Evolutionary conservation across 2,888 invertebrate species (phyloP).

Genomic region (Protonemura montana): DNA sequence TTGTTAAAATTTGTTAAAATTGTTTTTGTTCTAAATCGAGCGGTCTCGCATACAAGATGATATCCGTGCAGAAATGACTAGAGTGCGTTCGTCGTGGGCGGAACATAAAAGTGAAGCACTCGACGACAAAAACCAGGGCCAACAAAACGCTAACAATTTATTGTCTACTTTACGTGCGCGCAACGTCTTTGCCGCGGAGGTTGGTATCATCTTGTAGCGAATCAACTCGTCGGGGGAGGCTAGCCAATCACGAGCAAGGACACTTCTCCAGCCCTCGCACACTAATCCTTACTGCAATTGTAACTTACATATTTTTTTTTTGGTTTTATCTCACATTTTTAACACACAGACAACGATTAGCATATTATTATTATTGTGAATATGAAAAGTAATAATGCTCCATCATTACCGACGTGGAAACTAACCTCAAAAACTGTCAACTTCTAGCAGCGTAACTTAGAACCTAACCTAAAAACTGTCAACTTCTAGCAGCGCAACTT

Average conservation of each 20-base stretch:
- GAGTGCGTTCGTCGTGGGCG: not conserved
- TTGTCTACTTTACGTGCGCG: conserved; percentile 40
- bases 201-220: not conserved
- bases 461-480: too few relatives aligned
- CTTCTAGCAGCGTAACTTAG: too few relatives aligned
- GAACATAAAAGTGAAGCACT: not conserved
- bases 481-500: too few relatives aligned
- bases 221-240: not conserved
- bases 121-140: not conserved
- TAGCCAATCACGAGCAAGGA: too few relatives aligned
- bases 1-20: conserved; percentile 45
- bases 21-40: conserved; percentile 48
- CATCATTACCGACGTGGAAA: conserved; percentile 12
- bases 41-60: conserved; percentile 48
- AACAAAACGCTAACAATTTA: not conserved
- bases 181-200: not conserved
- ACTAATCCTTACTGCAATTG: not conserved
- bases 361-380: conserved; percentile 40
- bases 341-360: conserved; percentile 46
- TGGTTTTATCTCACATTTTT: conserved; percentile 43
- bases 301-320: not conserved
- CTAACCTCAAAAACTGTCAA: too few relatives aligned
- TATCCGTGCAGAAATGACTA: conserved; percentile 29
- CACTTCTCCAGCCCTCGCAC: not conserved
- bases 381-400: conserved; percentile 45